These are phyloP conservation scores for Tychaedon coryphoeus DNA, from an alignment of 2,113 vertebrate species.

Conservation along the genomic window DNA sequence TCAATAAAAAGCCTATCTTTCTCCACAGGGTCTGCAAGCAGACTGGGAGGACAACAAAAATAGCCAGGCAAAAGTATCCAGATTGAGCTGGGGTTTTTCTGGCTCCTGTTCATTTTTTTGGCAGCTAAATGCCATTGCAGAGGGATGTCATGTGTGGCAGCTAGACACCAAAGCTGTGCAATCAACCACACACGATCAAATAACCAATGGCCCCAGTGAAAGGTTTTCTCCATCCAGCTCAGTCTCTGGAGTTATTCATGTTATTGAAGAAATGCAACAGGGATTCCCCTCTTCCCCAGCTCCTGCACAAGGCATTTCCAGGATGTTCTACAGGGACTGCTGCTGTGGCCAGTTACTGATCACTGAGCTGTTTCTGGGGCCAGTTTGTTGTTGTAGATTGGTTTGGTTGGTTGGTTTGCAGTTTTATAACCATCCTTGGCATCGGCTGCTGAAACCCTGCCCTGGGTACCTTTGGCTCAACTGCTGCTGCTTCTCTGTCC, in stretches of 20 bases:
- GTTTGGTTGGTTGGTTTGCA: not conserved
- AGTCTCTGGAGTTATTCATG: not conserved
- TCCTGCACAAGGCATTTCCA: not conserved
- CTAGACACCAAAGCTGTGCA: not conserved
- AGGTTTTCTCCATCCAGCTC: not conserved
- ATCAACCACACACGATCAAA: not conserved
- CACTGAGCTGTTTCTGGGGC: not conserved
- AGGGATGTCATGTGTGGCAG: not conserved
- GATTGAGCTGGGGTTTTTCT: not conserved
- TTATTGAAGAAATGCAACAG: rapidly evolving
- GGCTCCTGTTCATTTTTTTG: not conserved
- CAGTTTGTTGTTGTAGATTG: rapidly evolving
- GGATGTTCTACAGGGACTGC: not conserved
- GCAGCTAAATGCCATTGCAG: not conserved
- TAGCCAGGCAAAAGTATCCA: not conserved
- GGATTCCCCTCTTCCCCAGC: not conserved
- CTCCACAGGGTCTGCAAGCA: not conserved
- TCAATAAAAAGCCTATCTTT: constrained; percentile 23
- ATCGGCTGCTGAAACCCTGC: not conserved
- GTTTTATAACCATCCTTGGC: not conserved
- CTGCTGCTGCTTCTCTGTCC: not conserved
- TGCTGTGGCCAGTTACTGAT: rapidly evolving
- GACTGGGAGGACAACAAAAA: rapidly evolving
- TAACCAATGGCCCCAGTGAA: rapidly evolving
- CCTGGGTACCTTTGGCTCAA: not conserved